These are phyloP conservation scores for Otus scops DNA, from an alignment of 2,797 vertebrate genomes.

Conservation along the genomic window DNA sequence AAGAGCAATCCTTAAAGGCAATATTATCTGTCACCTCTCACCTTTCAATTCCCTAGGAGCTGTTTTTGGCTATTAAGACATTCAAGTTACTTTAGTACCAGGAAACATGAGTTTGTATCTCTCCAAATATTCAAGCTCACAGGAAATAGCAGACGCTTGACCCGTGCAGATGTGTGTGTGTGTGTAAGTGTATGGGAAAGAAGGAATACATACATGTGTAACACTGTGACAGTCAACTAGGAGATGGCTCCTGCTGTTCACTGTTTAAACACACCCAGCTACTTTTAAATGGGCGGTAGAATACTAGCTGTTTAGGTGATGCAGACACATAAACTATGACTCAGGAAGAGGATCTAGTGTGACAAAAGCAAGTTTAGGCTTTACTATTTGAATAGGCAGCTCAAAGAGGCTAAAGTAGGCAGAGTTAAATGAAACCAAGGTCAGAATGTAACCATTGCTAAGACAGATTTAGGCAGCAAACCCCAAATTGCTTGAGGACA, in stretches of 20 bases:
- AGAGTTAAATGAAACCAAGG: conserved; percentile 47
- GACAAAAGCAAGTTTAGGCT: not conserved
- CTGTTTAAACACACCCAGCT: not conserved
- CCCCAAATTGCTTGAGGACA: not conserved
- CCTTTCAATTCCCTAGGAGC: not conserved
- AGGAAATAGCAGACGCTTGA: not conserved
- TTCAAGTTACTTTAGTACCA: not conserved
- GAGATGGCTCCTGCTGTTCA: not conserved
- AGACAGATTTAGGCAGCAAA: not conserved
- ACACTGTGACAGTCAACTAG: not conserved
- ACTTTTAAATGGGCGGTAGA: not conserved
- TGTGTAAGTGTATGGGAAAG: not conserved
- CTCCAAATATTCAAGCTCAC: not conserved
- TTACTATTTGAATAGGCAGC: not conserved
- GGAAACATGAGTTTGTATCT: not conserved
- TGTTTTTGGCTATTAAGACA: not conserved
- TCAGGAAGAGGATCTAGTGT: not conserved
- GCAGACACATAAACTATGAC: not conserved
- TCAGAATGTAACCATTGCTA: conserved; percentile 15
- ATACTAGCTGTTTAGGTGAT: not conserved
- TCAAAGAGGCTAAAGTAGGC: conserved; percentile 11
- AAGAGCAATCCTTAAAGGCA: not conserved
- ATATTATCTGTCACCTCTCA: not conserved
- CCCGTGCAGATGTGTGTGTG: rapidly evolving
- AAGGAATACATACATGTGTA: not conserved